Base-by-base conservation (phyloP, 1,140 invertebrate species). In the Hyposmocoma kahamanoa region DNA sequence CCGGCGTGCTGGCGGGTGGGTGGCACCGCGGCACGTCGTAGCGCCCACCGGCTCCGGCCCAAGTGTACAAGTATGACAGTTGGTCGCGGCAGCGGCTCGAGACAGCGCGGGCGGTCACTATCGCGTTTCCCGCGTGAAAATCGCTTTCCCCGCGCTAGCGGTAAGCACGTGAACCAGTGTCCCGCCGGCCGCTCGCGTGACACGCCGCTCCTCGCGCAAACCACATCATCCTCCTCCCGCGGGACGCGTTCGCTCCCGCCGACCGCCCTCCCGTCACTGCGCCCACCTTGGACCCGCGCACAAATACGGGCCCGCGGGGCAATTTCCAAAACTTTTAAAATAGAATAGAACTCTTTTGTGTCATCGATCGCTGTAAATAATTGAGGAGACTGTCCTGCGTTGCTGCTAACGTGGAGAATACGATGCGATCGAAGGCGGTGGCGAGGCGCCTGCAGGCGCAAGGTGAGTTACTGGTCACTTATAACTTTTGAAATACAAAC, bases 351-450 rank as follows among this genome's bases (percentile, higher is more conserved):
- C 5, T 6, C 32, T 36, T 6, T n/a, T 56, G 67, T 69, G 66
- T 59, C 66, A 83, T 78, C 72, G 78, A 83, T 81, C 71, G 56
- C 43, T 19, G 46, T 62, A 46, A 68, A 68, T 73, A 52, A 67
- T 78, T 73, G 67, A 67, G n/a, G n/a, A 60, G 59, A 62, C 56
- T 67, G 62, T 72, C 62, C 61, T 62, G 52, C 19, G 5, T 60
- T 59, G 54, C 47, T 53, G 44, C 51, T 49, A 48, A 48, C 67
- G 57, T 48, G 46, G 67, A 70, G 72, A 66, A 68, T 61, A 67
- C 70, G 60, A 89, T 89, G 88, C 76, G 88, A 70, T 87, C 85
- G 28, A 89, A 89, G 69, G 87, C 88, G 51, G 83, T 89, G 26
- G 88, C 88, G 47, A 87, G 87, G 72, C 83, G 85, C 56, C 70